These are phyloP conservation scores for Aporophyla nigra DNA, from an alignment of 2,888 invertebrate genomes.

Conservation along the genomic window DNA sequence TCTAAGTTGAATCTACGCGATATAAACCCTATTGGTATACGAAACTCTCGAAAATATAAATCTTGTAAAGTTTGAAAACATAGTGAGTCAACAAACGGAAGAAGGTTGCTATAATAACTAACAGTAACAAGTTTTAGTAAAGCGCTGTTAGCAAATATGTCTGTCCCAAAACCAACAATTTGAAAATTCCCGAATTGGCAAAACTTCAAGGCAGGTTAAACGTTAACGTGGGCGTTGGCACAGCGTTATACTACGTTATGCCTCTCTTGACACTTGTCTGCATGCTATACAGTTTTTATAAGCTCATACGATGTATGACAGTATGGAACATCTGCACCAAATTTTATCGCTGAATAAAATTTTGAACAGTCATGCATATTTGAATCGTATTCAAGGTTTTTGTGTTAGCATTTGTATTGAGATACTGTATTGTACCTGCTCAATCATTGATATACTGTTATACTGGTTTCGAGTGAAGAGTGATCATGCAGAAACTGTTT, in stretches of 20 bases:
- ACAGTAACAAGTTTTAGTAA: constrained; percentile 19
- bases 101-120: constrained; percentile 15
- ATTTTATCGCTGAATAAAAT: constrained; percentile 67
- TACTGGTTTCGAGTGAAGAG: constrained; percentile 27
- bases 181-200: constrained; percentile 54
- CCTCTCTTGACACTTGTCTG: constrained; percentile 60
- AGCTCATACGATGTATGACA: constrained; percentile 45
- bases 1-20: not conserved
- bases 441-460: constrained; percentile 50
- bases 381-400: constrained; percentile 57
- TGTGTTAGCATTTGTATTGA: constrained; percentile 55
- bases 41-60: constrained; percentile 8
- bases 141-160: constrained; percentile 39
- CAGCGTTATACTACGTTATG: constrained; percentile 42
- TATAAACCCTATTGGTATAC: not conserved
- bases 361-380: constrained; percentile 64
- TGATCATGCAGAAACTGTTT: constrained; percentile 37
- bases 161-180: constrained; percentile 37
- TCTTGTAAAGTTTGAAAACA: not conserved
- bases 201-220: constrained; percentile 54
- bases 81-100: constrained; percentile 7
- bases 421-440: constrained; percentile 42
- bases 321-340: constrained; percentile 61
- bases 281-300: constrained; percentile 59
- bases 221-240: constrained; percentile 55